A percentile compares a stretch with the other conserved stretches of the same genome.
These are phyloP conservation scores for Hymenopus coronatus DNA, from an alignment of 2,888 invertebrate species.

Conservation along the genomic window DNA sequence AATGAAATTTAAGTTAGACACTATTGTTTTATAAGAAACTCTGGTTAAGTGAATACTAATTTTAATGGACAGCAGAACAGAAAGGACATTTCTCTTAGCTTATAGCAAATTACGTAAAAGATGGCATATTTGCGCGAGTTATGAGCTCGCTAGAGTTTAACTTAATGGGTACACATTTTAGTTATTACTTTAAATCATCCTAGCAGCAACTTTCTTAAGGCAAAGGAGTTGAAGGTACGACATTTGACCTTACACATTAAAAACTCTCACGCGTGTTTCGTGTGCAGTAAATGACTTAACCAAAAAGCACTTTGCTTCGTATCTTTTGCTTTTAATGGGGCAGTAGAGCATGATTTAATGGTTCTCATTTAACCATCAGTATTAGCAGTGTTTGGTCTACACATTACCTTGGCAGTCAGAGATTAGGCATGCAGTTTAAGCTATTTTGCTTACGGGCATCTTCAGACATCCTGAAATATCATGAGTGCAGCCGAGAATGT, in stretches of 20 bases:
- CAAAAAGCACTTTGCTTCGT: neutral
- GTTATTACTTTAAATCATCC: neutral
- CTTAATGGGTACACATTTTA: neutral
- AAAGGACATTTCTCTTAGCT: neutral
- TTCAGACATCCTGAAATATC: neutral
- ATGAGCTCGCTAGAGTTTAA: neutral
- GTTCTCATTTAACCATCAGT: neutral
- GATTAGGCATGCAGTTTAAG: neutral
- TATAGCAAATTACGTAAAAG: neutral
- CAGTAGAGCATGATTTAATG: neutral
- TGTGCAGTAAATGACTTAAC: neutral
- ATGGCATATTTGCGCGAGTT: neutral
- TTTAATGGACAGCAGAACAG: too few species aligned
- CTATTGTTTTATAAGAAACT: too few species aligned
- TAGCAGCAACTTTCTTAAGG: neutral
- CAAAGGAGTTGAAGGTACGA: neutral
- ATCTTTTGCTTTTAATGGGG: neutral
- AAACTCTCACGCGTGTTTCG: neutral
- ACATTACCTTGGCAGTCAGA: neutral
- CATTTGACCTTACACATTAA: neutral
- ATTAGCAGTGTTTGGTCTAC: neutral
- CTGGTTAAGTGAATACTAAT: too few species aligned
- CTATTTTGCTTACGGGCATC: neutral
- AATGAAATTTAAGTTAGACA: too few species aligned
- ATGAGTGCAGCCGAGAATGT: neutral